Percentiles rank a stretch among this genome's conserved stretches.
Conservation (phyloP, 2,888 invertebrate genomes). For the Torymus tubicola region DNA sequence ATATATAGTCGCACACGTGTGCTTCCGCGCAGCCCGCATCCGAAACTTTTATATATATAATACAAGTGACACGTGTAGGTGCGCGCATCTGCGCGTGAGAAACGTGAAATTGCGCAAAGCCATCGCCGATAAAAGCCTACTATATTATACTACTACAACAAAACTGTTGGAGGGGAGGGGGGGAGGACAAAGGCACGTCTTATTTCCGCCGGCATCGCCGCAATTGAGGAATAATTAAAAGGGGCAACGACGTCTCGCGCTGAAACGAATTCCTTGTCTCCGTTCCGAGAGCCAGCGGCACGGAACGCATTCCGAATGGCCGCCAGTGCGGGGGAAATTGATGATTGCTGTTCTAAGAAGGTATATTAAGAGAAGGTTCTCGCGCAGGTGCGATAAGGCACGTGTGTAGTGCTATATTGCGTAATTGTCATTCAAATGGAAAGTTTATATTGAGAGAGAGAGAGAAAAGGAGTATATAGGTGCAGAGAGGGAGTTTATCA, state of each 20-base stretch:
- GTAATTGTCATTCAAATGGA: conserved; percentile 20
- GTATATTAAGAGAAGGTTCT: too few relatives aligned
- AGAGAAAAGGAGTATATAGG: background rate
- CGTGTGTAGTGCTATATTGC: background rate
- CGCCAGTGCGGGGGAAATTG: too few relatives aligned
- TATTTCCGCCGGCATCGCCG: conserved; percentile 56
- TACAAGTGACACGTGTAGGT: background rate
- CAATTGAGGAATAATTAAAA: conserved; percentile 54
- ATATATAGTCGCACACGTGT: conserved; percentile 5
- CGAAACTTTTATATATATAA: background rate
- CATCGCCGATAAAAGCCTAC: conserved; percentile 14
- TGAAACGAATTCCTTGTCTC: conserved; percentile 50
- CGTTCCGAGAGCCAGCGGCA: background rate
- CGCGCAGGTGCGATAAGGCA: conserved; percentile 46
- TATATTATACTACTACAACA: background rate
- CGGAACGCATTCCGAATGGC: conserved; percentile 27
- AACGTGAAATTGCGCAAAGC: conserved; percentile 30
- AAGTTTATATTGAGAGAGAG: background rate
- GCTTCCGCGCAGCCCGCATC: conserved; percentile 16
- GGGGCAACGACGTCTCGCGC: background rate
- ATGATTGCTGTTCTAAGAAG: too few relatives aligned
- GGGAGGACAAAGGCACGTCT: background rate
- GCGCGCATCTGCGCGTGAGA: conserved; percentile 16
- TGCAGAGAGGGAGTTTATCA: background rate
- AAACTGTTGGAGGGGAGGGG: background rate